A percentile compares a stretch with the other conserved stretches of the same genome.
These are phyloP conservation scores for Ennomos fuscantarius DNA, from an alignment of 2,888 invertebrate species.

Conservation along the genomic window DNA sequence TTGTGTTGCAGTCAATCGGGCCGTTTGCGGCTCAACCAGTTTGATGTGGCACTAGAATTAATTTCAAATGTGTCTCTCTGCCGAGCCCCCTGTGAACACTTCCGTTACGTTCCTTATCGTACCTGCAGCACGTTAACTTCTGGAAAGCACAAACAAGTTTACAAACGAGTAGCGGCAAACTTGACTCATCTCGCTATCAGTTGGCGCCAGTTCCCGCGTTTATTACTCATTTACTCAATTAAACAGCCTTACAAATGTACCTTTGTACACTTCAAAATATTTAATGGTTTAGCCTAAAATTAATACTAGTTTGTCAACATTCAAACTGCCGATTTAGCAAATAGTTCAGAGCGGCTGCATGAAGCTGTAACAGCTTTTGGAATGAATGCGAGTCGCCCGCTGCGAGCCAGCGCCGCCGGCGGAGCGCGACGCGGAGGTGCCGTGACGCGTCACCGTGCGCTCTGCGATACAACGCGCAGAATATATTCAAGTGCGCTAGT, in stretches of 20 bases:
- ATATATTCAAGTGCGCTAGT: too few species aligned
- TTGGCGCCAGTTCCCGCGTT: conserved; percentile 15
- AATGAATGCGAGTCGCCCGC: conserved; percentile 13
- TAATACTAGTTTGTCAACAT: not conserved
- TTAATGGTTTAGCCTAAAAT: not conserved
- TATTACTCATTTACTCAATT: not conserved
- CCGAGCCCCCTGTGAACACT: too few species aligned
- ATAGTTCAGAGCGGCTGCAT: not conserved
- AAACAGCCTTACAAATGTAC: too few species aligned
- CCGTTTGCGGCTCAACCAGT: too few species aligned
- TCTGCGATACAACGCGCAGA: too few species aligned
- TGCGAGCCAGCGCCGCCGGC: conserved; percentile 8
- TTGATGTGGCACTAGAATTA: too few species aligned
- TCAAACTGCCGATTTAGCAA: not conserved
- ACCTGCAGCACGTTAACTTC: not conserved
- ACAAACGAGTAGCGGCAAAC: conserved; percentile 15
- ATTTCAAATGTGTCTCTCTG: too few species aligned
- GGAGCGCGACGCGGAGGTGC: not conserved
- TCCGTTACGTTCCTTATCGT: too few species aligned
- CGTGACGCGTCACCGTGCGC: too few species aligned
- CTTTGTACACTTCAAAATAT: too few species aligned
- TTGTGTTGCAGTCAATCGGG: too few species aligned
- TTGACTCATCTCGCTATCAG: conserved; percentile 7
- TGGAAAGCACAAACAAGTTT: conserved; percentile 11
- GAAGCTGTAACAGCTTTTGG: conserved; percentile 1